Evolutionary conservation across 2,888 invertebrate species (phyloP).

Genomic region (Parapristionchus giblindavisi): DNA sequence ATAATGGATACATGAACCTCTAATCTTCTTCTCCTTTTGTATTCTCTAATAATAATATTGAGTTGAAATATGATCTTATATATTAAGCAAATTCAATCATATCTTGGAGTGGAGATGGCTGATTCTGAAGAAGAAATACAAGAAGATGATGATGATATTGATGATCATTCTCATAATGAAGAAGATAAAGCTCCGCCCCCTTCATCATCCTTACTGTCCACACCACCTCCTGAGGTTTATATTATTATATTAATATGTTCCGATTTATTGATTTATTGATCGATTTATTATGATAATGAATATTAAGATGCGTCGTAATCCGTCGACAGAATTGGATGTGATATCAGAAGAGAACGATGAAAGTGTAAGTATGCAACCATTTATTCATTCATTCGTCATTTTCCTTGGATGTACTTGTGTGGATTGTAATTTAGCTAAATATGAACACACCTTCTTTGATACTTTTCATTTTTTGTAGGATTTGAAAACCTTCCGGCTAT

Average conservation of each 20-base stretch:
- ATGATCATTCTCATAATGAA: background rate
- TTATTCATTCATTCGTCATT: background rate
- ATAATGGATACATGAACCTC: too few species aligned
- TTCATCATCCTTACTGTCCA: background rate
- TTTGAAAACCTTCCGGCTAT: too few species aligned
- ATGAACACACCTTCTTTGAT: too few species aligned
- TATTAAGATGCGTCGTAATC: background rate
- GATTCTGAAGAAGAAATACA: slow-evolving; percentile 10
- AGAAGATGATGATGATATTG: background rate
- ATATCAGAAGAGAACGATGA: slow-evolving; percentile 3
- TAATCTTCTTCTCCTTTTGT: too few species aligned
- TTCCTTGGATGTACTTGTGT: too few species aligned
- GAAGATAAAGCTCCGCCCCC: background rate
- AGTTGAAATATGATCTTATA: too few species aligned
- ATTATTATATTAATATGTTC: background rate
- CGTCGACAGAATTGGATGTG: background rate
- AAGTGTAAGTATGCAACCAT: background rate
- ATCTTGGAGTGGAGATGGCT: slow-evolving; percentile 16
- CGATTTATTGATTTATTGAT: background rate
- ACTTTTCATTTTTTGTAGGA: too few species aligned
- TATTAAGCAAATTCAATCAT: background rate
- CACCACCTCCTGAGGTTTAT: background rate
- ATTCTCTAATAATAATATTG: too few species aligned
- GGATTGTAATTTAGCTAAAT: too few species aligned
- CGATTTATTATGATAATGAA: background rate